phyloP scores from a whole-genome alignment of 2,797 vertebrate genomes.

The Danio albolineatus region DNA sequence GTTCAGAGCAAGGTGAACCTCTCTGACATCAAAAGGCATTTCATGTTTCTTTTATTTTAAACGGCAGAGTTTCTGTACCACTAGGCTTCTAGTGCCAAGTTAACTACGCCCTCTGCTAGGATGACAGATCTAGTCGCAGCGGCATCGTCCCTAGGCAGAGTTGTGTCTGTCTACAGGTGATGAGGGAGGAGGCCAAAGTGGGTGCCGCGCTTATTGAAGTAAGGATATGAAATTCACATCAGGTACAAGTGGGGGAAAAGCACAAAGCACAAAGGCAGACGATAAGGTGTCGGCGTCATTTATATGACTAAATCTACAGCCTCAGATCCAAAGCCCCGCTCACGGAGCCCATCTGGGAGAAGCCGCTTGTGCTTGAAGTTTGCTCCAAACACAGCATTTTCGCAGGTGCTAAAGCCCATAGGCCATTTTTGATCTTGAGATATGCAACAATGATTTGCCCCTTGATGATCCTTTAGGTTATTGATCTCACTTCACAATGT shows the following conservation, averaged over 20 bases:
- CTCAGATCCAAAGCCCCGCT: conserved; percentile 69
- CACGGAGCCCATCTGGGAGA: conserved; percentile 67
- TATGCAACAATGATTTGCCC: conserved; percentile 62
- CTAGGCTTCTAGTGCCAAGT: conserved; percentile 65
- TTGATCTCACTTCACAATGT: conserved; percentile 63
- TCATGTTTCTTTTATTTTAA: conserved; percentile 78
- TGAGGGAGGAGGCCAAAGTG: conserved; percentile 17
- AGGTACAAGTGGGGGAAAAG: conserved; percentile 65
- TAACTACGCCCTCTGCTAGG: conserved; percentile 51
- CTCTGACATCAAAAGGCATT: conserved; percentile 76
- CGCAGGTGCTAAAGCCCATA: conserved; percentile 62
- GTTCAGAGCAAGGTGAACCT: conserved; percentile 67
- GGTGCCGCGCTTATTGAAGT: conserved; percentile 57
- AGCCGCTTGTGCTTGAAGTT: conserved; percentile 69
- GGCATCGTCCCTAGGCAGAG: conserved; percentile 26
- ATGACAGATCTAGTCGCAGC: conserved; percentile 41
- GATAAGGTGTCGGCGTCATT: conserved; percentile 65
- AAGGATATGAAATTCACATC: conserved; percentile 64
- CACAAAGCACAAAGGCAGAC: conserved; percentile 62
- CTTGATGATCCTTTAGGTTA: conserved; percentile 73
- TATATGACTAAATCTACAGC: conserved; percentile 66
- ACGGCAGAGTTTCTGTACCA: conserved; percentile 73
- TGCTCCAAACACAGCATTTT: conserved; percentile 67
- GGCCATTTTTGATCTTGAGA: conserved; percentile 62
- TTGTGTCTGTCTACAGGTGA: conserved; percentile 37